Base-by-base conservation (phyloP, 2,888 invertebrate genomes). In the Cephus rjabovi region DNA sequence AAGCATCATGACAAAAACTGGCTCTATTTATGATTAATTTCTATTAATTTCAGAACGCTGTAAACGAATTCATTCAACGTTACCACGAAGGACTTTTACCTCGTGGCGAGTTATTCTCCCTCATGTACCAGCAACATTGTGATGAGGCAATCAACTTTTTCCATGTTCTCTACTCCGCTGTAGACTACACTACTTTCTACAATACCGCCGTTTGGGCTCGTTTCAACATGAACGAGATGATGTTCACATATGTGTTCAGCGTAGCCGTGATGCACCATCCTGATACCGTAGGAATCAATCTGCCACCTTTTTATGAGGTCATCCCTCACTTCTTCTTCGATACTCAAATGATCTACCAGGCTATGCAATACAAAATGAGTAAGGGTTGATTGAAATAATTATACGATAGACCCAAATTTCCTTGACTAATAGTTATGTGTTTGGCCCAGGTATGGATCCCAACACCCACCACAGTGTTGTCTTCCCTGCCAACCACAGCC, bases 291-390 rank as follows among this genome's bases (percentile, higher is more conserved):
- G 94, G 93, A 77, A 89, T 95, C 30, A 93, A 94, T 34, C 88
- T 95, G 56, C 96, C 96, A 3, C 93, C 95, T 0, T 93, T 94
- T 11, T 95, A 95, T 84, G 96, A 96, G 92, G 91, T 95, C 75
- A 93, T 93, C 83, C 96, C 96, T 0, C 93, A 94, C 88, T 92
- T 93, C 81, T 96, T 94, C 92, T 93, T 94, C 82, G 94, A 94
- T 87, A 88, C 92, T 4, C 94, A 95, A 76, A 92, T 94, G 12
- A 90, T 95, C 83, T 91, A 92, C 77, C 90, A 91, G 82, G 86
- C 92, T 75, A 85, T 89, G 73, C 92, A 92, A 77, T 89, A 92
- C 33, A 92, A 92, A 87, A 85, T 88, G 83, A 88, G 88, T 69
- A 30, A 30, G n/a, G 2, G 30, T 4, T 69, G 11, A n/a, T 23